Conservation (phyloP, 1,140 invertebrate species). For the Saxidomus purpurata region DNA sequence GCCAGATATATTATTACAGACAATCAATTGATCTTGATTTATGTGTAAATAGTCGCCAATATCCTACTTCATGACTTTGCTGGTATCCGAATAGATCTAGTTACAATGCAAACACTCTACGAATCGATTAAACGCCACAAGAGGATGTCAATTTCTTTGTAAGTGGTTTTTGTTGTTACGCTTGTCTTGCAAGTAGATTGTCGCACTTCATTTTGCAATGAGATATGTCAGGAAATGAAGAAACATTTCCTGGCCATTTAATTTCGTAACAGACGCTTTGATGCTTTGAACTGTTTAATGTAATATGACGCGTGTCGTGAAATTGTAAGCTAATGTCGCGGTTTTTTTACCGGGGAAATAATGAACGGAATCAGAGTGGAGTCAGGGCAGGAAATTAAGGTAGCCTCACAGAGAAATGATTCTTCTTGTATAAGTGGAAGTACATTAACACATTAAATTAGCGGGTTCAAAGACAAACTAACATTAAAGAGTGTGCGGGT, state of each 20-base stretch:
- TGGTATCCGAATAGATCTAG: neutral
- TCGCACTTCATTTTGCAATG: neutral
- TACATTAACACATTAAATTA: too few species aligned
- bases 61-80: neutral
- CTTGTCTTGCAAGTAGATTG: slow-evolving; percentile 8
- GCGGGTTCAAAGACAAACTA: too few species aligned
- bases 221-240: slow-evolving; percentile 1
- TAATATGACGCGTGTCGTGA: too few species aligned
- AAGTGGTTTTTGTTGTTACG: slow-evolving; percentile 11
- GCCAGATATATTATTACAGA: too few species aligned
- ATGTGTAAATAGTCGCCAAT: neutral
- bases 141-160: slow-evolving; percentile 15
- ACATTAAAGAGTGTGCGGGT: too few species aligned
- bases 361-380: too few species aligned
- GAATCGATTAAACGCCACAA: slow-evolving; percentile 17
- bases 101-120: neutral
- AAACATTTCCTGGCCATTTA: neutral
- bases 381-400: too few species aligned
- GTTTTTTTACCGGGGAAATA: too few species aligned
- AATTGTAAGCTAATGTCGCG: neutral
- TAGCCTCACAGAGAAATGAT: too few species aligned
- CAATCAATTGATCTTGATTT: neutral
- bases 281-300: too few species aligned
- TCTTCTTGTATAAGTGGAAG: too few species aligned
- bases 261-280: neutral